Percentiles rank a stretch among this genome's conserved stretches.
phyloP scores from a whole-genome alignment of 2,113 vertebrate species.

The Nestor notabilis region DNA sequence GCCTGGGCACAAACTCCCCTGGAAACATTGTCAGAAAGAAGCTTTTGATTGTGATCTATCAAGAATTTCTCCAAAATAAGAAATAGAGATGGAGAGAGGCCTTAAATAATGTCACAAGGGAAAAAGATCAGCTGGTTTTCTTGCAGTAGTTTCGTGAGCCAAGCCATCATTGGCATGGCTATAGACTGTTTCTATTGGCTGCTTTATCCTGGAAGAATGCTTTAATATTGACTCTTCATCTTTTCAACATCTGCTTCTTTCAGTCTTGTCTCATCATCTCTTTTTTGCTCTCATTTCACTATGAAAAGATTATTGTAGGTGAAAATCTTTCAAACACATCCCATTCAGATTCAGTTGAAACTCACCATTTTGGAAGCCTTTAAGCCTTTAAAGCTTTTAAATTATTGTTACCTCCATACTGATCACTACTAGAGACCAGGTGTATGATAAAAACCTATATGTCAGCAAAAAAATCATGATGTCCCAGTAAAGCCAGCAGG shows the following conservation, averaged over 20 bases:
- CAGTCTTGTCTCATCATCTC: not conserved
- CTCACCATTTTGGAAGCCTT: not conserved
- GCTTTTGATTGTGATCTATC: not conserved
- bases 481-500: not conserved
- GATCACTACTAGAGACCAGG: not conserved
- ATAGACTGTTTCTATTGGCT: not conserved
- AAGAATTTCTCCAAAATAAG: not conserved
- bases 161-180: not conserved
- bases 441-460: not conserved
- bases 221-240: not conserved
- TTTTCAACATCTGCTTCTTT: constrained; percentile 16
- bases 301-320: constrained; percentile 10
- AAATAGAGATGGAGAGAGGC: not conserved
- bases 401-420: not conserved
- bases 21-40: not conserved
- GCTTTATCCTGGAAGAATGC: not conserved
- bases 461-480: not conserved
- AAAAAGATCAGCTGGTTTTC: not conserved
- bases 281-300: not conserved
- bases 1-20: not conserved
- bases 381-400: constrained; percentile 31
- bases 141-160: not conserved
- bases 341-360: not conserved
- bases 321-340: constrained; percentile 19
- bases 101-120: not conserved